Evolutionary conservation across 2,113 vertebrate genomes (phyloP).

Genomic region (Merops nubicus): DNA sequence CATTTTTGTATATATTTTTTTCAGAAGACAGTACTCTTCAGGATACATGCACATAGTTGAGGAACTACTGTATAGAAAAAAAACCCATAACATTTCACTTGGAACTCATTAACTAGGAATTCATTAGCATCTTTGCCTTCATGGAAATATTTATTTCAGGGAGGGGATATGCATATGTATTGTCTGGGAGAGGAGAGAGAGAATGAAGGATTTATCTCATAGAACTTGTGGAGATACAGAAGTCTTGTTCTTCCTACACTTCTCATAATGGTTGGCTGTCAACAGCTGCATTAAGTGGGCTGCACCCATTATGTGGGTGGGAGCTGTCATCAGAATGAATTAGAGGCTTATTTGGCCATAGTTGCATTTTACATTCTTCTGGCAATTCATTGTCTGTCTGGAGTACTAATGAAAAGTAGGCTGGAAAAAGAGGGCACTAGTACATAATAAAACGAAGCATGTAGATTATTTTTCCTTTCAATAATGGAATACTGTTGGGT

Average conservation of each 20-base stretch:
- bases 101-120: not conserved
- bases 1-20: not conserved
- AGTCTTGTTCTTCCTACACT: slow-evolving; percentile 24
- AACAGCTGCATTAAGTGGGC: slow-evolving; percentile 69
- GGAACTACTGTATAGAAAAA: not conserved
- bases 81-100: not conserved
- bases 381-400: slow-evolving; percentile 54
- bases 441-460: not conserved
- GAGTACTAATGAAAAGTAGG: not conserved
- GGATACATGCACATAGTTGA: not conserved
- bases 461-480: not conserved
- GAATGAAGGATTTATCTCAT: slow-evolving; percentile 11
- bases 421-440: not conserved
- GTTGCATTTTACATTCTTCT: slow-evolving; percentile 22
- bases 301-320: slow-evolving; percentile 71
- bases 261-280: slow-evolving; percentile 69
- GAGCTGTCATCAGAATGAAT: slow-evolving; percentile 77
- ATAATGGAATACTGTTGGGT: not conserved
- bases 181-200: not conserved
- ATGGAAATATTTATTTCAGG: not conserved
- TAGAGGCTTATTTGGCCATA: slow-evolving; percentile 70
- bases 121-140: not conserved
- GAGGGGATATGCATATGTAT: not conserved
- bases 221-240: slow-evolving; percentile 39
- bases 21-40: not conserved